Evolutionary conservation across 2,888 invertebrate species (phyloP).

Genomic region (Cenopis cana): DNA sequence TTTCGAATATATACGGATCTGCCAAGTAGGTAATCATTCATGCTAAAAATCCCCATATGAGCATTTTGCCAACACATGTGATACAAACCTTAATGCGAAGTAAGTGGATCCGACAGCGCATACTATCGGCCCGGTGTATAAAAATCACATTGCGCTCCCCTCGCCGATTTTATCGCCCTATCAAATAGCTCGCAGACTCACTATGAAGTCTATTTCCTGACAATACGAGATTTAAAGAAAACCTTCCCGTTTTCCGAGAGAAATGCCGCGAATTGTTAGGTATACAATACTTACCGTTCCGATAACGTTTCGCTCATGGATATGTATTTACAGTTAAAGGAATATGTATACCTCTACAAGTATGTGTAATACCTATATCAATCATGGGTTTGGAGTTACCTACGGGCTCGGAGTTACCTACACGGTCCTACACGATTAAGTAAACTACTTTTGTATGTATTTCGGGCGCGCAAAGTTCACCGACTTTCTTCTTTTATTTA

Average conservation of each 20-base stretch:
- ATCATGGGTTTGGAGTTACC: constrained; percentile 1
- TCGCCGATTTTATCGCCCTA: constrained; percentile 50
- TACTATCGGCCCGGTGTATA: constrained; percentile 39
- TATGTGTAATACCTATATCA: neutral
- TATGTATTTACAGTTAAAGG: neutral
- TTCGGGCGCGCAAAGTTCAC: neutral
- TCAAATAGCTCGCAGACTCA: constrained; percentile 50
- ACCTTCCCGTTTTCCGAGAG: constrained; percentile 47
- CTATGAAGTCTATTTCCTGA: constrained; percentile 51
- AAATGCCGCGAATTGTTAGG: constrained; percentile 20
- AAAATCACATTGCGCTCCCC: constrained; percentile 44
- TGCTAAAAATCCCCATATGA: neutral
- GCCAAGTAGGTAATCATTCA: neutral
- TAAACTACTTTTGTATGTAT: neutral
- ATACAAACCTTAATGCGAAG: constrained; percentile 33
- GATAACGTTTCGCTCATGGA: constrained; percentile 13
- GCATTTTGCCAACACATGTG: constrained; percentile 11
- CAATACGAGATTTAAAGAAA: constrained; percentile 51
- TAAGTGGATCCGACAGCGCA: constrained; percentile 37
- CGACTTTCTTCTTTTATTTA: neutral
- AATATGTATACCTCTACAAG: neutral
- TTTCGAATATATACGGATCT: neutral
- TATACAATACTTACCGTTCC: constrained; percentile 26
- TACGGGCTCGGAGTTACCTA: no score
- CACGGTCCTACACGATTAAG: neutral